Percentiles rank a stretch among this genome's conserved stretches.
phyloP scores from a whole-genome alignment of 2,888 invertebrate genomes.

The Heliconius aoede region DNA sequence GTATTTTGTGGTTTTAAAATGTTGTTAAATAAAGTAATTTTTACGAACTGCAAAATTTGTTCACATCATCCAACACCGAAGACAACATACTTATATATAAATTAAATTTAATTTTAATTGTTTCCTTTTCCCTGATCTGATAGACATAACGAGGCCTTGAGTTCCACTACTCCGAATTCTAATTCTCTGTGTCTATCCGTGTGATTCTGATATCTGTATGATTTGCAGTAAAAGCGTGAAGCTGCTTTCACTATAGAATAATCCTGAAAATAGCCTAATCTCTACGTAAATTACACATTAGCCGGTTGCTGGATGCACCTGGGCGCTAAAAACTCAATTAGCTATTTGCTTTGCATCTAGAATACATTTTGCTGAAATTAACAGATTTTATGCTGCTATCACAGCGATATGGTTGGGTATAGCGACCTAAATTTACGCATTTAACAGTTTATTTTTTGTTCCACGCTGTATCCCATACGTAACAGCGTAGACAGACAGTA shows the following conservation, averaged over 20 bases:
- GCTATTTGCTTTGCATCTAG: slow-evolving; percentile 21
- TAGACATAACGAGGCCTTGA: background rate
- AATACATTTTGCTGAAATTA: slow-evolving; percentile 27
- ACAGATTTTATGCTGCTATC: slow-evolving; percentile 1
- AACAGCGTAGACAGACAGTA: no score
- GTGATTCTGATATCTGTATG: no score
- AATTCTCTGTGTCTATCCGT: background rate
- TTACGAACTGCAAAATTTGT: no score
- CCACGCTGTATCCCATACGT: no score
- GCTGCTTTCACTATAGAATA: background rate
- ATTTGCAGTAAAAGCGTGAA: background rate
- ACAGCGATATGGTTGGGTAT: background rate
- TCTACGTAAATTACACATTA: slow-evolving; percentile 20
- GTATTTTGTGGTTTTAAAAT: no score
- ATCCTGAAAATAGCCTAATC: slow-evolving; percentile 15
- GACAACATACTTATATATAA: no score
- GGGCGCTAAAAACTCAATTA: slow-evolving; percentile 33
- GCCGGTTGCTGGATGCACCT: slow-evolving; percentile 18
- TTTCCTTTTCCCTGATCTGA: background rate
- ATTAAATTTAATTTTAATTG: no score
- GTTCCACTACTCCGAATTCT: background rate
- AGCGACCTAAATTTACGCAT: background rate
- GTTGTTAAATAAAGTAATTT: no score
- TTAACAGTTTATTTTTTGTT: background rate
- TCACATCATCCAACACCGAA: no score